phyloP scores from a whole-genome alignment of 1,140 invertebrate species.

The Marisa cornuarietis region DNA sequence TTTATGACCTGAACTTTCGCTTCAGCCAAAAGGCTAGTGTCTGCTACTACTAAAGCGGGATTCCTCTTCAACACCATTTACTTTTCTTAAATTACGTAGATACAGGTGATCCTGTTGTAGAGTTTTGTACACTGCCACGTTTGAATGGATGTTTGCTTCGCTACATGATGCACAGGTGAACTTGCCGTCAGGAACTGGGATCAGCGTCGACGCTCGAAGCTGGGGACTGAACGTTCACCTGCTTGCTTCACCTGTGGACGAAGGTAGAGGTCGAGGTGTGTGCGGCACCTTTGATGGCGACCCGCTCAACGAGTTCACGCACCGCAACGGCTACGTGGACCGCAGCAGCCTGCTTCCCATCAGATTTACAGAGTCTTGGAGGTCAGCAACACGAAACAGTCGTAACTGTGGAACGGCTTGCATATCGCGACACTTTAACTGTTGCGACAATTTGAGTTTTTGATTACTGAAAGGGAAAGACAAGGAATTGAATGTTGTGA shows the following conservation, averaged over 20 bases:
- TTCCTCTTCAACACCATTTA: too few relatives aligned
- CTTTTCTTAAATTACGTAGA: too few relatives aligned
- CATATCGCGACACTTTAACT: too few relatives aligned
- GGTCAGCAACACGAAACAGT: not conserved
- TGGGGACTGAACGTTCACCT: conserved; percentile 14
- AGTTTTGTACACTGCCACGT: too few relatives aligned
- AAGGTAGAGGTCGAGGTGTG: conserved; percentile 7
- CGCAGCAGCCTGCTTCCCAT: not conserved
- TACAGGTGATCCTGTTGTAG: too few relatives aligned
- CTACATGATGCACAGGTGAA: not conserved
- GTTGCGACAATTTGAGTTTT: too few relatives aligned
- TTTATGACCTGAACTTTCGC: too few relatives aligned
- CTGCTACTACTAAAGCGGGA: too few relatives aligned
- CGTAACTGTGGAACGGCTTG: too few relatives aligned
- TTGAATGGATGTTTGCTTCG: too few relatives aligned
- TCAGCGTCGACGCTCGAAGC: conserved; percentile 8
- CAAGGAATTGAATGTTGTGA: not conserved
- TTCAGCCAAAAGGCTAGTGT: too few relatives aligned
- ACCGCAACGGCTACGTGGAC: conserved; percentile 16
- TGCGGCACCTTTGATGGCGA: conserved; percentile 28
- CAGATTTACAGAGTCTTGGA: conserved; percentile 23
- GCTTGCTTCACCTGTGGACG: conserved; percentile 7
- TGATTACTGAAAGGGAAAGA: too few relatives aligned
- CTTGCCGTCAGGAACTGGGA: conserved; percentile 22
- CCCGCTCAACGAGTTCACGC: conserved; percentile 20